Conservation (phyloP, 1,140 invertebrate genomes). For the Drosophila sturtevanti region DNA sequence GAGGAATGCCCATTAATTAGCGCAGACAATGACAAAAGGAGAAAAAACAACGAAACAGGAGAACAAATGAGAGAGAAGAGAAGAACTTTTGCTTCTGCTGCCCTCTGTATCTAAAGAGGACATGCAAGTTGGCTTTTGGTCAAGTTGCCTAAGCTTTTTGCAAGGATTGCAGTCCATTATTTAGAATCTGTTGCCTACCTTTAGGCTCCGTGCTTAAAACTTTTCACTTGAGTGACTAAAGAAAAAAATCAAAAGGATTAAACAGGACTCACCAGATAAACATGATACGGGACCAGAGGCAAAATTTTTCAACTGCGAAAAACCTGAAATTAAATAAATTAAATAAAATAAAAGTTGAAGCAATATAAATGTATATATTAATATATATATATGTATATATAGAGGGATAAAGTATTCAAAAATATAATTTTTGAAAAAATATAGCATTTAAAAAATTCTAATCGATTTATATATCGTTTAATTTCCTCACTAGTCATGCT, state of each 20-base stretch:
- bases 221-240: background rate
- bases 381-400: background rate
- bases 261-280: conserved; percentile 83
- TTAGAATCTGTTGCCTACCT: conserved; percentile 57
- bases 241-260: background rate
- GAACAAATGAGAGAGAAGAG: background rate
- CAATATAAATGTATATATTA: background rate
- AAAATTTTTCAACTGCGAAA: conserved; percentile 84
- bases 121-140: background rate
- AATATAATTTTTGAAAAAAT: too few relatives aligned
- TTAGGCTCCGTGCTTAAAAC: conserved; percentile 44
- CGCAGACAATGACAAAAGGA: conserved; percentile 16
- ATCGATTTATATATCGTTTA: too few relatives aligned
- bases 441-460: too few relatives aligned
- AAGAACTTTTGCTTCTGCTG: conserved; percentile 12
- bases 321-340: conserved; percentile 80
- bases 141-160: conserved; percentile 15
- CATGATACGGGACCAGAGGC: conserved; percentile 83
- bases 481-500: too few relatives aligned
- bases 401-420: too few relatives aligned
- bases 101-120: conserved; percentile 53
- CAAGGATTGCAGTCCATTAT: conserved; percentile 20
- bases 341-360: background rate
- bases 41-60: background rate
- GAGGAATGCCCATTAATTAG: conserved; percentile 77